Percentiles rank a stretch among this genome's conserved stretches.
Conservation (phyloP, 2,888 invertebrate genomes). For the Nomada fabriciana region DNA sequence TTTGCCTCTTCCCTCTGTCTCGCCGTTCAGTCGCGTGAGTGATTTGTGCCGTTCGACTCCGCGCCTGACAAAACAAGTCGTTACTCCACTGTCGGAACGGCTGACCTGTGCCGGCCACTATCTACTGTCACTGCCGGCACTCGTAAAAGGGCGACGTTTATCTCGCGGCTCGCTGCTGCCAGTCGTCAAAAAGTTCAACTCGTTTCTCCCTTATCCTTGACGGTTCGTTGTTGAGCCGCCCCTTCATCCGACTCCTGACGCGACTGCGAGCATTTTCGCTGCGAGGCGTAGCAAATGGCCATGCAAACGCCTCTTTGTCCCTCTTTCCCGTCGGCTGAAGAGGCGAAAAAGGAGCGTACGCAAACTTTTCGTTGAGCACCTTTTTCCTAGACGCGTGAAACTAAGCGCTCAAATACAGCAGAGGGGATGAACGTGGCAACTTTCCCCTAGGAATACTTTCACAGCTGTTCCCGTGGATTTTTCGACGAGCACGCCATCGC, state of each 20-base stretch:
- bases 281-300: conserved; percentile 38
- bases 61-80: conserved; percentile 72
- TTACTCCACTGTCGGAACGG: conserved; percentile 57
- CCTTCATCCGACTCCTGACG: not conserved
- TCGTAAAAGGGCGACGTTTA: conserved; percentile 71
- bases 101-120: conserved; percentile 63
- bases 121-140: conserved; percentile 59
- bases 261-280: conserved; percentile 1
- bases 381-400: conserved; percentile 51
- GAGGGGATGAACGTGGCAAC: conserved; percentile 32
- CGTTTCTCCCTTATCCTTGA: conserved; percentile 64
- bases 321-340: not conserved
- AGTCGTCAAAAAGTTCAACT: conserved; percentile 73
- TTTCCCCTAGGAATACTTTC: conserved; percentile 41
- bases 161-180: conserved; percentile 60
- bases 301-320: conserved; percentile 26
- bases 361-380: conserved; percentile 55
- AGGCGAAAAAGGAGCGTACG: not conserved
- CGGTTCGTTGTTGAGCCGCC: conserved; percentile 51
- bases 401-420: conserved; percentile 26
- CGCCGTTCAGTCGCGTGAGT: conserved; percentile 39
- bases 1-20: not conserved
- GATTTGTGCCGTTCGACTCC: conserved; percentile 67
- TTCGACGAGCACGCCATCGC: conserved; percentile 36
- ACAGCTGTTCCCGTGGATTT: conserved; percentile 37